phyloP scores from a whole-genome alignment of 2,888 invertebrate genomes.

The Argyra leucocephala region DNA sequence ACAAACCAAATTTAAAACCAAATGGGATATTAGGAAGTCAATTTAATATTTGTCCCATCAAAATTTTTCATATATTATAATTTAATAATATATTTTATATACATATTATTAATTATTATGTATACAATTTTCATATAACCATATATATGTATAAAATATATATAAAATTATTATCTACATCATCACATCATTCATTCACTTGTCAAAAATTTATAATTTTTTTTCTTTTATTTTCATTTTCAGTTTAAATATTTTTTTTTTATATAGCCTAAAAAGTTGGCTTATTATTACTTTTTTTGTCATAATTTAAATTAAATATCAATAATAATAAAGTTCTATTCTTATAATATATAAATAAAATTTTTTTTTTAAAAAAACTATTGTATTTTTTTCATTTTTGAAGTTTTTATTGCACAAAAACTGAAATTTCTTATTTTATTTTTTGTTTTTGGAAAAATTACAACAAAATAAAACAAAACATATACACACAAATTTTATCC shows the following conservation, averaged over 20 bases:
- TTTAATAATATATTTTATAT: background rate
- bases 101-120: background rate
- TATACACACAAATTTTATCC: no score
- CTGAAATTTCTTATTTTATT: background rate
- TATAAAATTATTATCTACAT: background rate
- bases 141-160: background rate
- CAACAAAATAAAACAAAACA: no score
- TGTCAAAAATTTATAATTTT: background rate
- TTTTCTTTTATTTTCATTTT: background rate
- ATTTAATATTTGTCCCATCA: background rate
- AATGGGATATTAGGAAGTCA: background rate
- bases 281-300: background rate
- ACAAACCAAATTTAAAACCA: background rate
- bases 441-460: no score
- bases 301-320: background rate
- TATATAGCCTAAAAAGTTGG: no score
- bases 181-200: slow-evolving; percentile 1
- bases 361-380: background rate
- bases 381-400: no score
- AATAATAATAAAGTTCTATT: background rate
- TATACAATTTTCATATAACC: background rate
- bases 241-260: no score
- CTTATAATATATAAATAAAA: background rate
- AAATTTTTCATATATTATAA: background rate
- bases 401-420: background rate